These are phyloP conservation scores for Enhydra lutris DNA, from an alignment of 2,113 vertebrate species.

Conservation along the genomic window DNA sequence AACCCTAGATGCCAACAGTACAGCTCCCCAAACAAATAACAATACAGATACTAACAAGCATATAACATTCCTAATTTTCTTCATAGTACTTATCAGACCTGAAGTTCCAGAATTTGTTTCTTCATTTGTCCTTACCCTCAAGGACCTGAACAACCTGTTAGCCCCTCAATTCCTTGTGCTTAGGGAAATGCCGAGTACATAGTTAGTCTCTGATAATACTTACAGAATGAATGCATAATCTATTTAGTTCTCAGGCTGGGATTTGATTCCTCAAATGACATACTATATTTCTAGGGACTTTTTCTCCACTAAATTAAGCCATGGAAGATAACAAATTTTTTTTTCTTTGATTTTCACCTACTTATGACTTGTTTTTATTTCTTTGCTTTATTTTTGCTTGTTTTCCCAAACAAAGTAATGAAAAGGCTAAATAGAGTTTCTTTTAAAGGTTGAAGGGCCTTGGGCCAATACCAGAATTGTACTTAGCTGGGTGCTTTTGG, in stretches of 20 bases:
- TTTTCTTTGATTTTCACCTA: background rate
- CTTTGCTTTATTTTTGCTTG: conserved; percentile 4
- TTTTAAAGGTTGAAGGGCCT: background rate
- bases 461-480: background rate
- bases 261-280: background rate
- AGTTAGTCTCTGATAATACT: background rate
- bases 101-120: conserved; percentile 9
- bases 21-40: background rate
- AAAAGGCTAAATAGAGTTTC: background rate
- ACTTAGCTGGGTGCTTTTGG: background rate
- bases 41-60: background rate
- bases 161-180: background rate
- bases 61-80: background rate
- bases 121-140: background rate
- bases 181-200: background rate
- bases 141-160: background rate
- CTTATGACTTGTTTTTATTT: background rate
- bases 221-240: background rate
- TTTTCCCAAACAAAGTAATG: background rate
- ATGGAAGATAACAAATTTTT: background rate
- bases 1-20: background rate
- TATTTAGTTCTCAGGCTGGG: background rate
- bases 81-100: background rate
- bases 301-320: background rate
- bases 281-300: background rate